Base-by-base conservation (phyloP, 1,140 invertebrate genomes). In the Trichonephila clavata region DNA sequence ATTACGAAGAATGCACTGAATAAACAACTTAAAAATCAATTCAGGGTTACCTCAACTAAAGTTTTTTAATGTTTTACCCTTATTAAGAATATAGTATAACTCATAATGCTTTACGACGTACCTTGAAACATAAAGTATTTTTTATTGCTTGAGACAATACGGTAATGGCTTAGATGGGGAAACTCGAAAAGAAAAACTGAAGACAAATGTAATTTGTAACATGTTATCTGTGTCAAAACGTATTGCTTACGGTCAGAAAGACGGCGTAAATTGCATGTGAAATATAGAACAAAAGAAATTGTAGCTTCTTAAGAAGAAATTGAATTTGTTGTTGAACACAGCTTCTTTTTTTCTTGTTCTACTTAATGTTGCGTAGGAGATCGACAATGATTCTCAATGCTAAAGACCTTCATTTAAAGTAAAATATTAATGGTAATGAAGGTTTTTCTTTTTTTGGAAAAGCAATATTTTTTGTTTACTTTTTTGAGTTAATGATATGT, bases 261-360 rank as follows among this genome's bases (percentile, higher is more conserved):
- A 71, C 21, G 27, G 57, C 21, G 86, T n/a, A 71, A 89, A 89
- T 89, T 89, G 63, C 39, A 89, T 89, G 18, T 89, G 86, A 89
- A 89, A 89, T 68, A 50, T 71, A 43, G 43, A 68, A 89, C 18
- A 24, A 20, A 43, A n/a, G 63, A 57, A 68, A 88, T 20, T n/a
- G 24, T 43, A 43, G 63, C 13, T 21, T 68, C 14, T 27, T 71
- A 7, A 18, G 65, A 89, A 57, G 65, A 89, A 87, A 89, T 71
- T 71, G 20, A 89, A 71, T 89, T 65, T 89, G 24, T 50, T 20
- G 39, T 57, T 20, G 63, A 5, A 4, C 68, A 24, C 16, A 0
- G 21, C 10, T 65, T 43, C 50, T 87, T 87, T 86, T 61, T 60
- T 86, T 32, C 8, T 39, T 39, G 50, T 32, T 8, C n/a, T n/a